Evolutionary conservation across 1,140 invertebrate species (phyloP).

Genomic region (Ganaspis sp.): DNA sequence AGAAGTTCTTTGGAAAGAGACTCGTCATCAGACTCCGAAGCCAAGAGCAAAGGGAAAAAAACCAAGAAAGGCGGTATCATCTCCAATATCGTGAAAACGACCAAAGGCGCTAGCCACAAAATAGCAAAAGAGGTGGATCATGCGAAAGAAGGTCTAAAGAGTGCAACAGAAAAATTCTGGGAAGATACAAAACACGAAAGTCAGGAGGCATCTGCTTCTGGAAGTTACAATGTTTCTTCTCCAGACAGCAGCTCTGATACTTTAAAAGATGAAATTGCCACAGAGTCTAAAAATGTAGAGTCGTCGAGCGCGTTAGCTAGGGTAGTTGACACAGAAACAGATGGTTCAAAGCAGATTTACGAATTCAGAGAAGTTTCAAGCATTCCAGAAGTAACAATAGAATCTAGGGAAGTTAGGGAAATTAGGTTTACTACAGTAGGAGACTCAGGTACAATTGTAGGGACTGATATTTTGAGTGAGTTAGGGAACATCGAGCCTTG

Average conservation of each 20-base stretch:
- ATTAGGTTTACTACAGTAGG: slow-evolving; percentile 44
- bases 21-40: slow-evolving; percentile 42
- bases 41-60: slow-evolving; percentile 52
- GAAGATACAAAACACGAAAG: slow-evolving; percentile 72
- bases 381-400: slow-evolving; percentile 65
- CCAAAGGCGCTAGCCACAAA: slow-evolving; percentile 72
- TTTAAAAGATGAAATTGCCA: slow-evolving; percentile 46
- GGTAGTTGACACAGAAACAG: slow-evolving; percentile 35
- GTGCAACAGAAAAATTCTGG: slow-evolving; percentile 63
- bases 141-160: slow-evolving; percentile 64
- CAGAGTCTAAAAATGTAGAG: slow-evolving; percentile 56
- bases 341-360: slow-evolving; percentile 20
- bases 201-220: slow-evolving; percentile 51
- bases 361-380: slow-evolving; percentile 52
- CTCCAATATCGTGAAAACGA: slow-evolving; percentile 59
- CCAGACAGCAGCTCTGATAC: slow-evolving; percentile 40
- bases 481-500: slow-evolving; percentile 73
- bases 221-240: slow-evolving; percentile 60
- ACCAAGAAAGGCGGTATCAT: slow-evolving; percentile 57
- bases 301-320: slow-evolving; percentile 51
- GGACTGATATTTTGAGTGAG: slow-evolving; percentile 59
- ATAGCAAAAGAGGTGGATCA: slow-evolving; percentile 69
- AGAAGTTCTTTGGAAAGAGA: slow-evolving; percentile 50
- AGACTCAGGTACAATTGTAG: slow-evolving; percentile 59
- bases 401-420: slow-evolving; percentile 40